Conservation (phyloP, 1,140 invertebrate genomes). For the Cephus cinctus region DNA sequence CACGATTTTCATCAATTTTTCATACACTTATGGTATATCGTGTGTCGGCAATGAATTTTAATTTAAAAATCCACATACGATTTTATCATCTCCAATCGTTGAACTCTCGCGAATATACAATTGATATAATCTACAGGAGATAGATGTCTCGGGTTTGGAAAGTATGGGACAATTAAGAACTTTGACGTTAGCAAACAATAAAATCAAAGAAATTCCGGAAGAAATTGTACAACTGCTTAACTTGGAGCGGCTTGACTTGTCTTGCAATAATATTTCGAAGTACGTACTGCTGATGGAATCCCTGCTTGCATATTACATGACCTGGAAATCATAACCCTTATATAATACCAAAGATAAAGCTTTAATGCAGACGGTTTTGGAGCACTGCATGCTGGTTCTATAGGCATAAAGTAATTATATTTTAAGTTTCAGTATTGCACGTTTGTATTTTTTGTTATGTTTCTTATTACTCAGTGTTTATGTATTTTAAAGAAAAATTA, state of each 20-base stretch:
- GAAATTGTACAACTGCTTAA: conserved; percentile 73
- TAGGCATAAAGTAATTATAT: conserved; percentile 9
- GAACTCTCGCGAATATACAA: neutral
- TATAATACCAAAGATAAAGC: too few relatives aligned
- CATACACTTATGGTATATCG: too few relatives aligned
- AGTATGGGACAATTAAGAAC: conserved; percentile 69
- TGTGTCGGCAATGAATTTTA: too few relatives aligned
- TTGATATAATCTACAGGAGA: conserved; percentile 55
- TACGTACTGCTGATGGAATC: too few relatives aligned
- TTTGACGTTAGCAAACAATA: conserved; percentile 76
- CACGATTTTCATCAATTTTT: neutral
- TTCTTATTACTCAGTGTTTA: conserved; percentile 5
- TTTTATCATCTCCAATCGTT: too few relatives aligned
- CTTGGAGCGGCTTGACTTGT: conserved; percentile 78
- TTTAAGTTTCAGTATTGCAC: neutral
- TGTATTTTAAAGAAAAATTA: neutral
- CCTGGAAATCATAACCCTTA: too few relatives aligned
- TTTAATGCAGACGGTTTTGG: too few relatives aligned
- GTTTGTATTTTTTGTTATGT: conserved; percentile 21
- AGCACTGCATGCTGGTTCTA: too few relatives aligned
- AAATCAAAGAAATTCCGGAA: conserved; percentile 71
- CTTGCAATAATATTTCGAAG: conserved; percentile 77
- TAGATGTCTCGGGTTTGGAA: conserved; percentile 66
- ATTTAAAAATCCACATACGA: too few relatives aligned
- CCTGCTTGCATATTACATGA: too few relatives aligned